These are phyloP conservation scores for Mesopsocus fuscifrons DNA, from an alignment of 2,888 invertebrate species.

Conservation along the genomic window DNA sequence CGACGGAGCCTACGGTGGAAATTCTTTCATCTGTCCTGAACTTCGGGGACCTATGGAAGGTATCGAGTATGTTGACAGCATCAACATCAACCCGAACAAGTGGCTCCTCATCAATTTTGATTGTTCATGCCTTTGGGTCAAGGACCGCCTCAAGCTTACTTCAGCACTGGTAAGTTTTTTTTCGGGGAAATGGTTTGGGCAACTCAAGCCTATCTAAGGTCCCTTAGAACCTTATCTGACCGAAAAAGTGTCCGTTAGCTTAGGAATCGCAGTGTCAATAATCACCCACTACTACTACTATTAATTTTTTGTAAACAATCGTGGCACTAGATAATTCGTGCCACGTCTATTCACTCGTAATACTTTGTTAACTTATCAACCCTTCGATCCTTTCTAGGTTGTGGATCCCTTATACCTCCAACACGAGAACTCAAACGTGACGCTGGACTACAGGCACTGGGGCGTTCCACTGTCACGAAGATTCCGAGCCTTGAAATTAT, in stretches of 20 bases:
- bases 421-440: conserved; percentile 44
- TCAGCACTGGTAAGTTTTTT: conserved; percentile 34
- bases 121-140: conserved; percentile 69
- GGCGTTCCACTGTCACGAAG: conserved; percentile 69
- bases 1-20: conserved; percentile 76
- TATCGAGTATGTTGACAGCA: conserved; percentile 59
- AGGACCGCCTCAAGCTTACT: conserved; percentile 53
- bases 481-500: conserved; percentile 69
- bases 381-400: no score
- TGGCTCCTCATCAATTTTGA: conserved; percentile 73
- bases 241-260: no score
- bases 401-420: conserved; percentile 74
- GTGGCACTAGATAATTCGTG: no score
- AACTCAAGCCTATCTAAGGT: no score
- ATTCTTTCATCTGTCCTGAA: conserved; percentile 70
- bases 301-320: no score
- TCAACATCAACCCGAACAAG: conserved; percentile 79
- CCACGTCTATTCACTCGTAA: no score
- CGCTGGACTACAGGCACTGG: conserved; percentile 62
- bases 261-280: no score
- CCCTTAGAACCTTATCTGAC: no score
- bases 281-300: no score
- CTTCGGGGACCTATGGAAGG: conserved; percentile 43
- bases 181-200: no score
- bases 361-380: no score